Evolutionary conservation across 2,797 vertebrate genomes (phyloP).

Genomic region (Fringilla coelebs): DNA sequence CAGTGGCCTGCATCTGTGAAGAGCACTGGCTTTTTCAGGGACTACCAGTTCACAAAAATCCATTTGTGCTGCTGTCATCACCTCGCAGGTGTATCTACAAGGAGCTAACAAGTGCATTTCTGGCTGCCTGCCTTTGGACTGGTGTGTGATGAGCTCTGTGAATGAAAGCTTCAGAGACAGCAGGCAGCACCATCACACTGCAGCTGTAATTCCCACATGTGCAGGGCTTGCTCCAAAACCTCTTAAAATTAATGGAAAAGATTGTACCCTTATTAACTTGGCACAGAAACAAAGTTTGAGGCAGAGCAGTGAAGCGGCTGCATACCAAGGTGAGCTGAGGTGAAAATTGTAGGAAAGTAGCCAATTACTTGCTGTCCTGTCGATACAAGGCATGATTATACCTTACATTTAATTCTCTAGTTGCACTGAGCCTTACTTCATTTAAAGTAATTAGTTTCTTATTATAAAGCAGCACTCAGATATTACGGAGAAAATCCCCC

Average conservation of each 20-base stretch:
- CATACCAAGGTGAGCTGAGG: not conserved
- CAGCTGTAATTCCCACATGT: not conserved
- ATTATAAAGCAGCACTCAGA: constrained; percentile 6
- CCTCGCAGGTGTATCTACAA: not conserved
- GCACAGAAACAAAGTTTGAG: not conserved
- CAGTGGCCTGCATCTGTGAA: not conserved
- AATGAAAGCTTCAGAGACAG: not conserved
- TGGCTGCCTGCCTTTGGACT: not conserved
- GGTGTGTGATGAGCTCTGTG: not conserved
- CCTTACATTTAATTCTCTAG: not conserved
- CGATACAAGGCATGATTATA: not conserved
- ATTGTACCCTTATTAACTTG: not conserved
- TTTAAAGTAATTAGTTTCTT: constrained; percentile 24
- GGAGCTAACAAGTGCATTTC: not conserved
- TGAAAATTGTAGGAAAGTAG: constrained; percentile 19
- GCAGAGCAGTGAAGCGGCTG: not conserved
- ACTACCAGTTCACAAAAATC: not conserved
- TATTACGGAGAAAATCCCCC: not conserved
- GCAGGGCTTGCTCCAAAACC: not conserved
- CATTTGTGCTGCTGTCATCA: not conserved
- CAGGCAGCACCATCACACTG: not conserved
- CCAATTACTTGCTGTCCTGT: not conserved
- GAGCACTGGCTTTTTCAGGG: not conserved
- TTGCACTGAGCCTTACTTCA: not conserved
- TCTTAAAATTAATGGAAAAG: constrained; percentile 29